Conservation (phyloP, 2,113 vertebrate genomes). For the Labeo rohita region DNA sequence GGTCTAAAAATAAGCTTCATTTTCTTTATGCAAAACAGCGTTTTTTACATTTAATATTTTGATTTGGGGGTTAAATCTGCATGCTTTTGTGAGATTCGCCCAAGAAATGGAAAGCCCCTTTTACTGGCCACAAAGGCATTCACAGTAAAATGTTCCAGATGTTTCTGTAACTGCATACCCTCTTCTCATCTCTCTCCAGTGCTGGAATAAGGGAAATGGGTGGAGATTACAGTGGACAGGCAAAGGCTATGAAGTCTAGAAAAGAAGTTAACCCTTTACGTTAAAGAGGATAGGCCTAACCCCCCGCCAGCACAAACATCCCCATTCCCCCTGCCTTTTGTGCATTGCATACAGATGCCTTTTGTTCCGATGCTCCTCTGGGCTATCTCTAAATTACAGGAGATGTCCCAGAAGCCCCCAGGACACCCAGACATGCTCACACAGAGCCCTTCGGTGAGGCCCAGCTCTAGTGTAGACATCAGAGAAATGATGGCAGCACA, state of each 20-base stretch:
- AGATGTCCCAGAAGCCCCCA: slow-evolving; percentile 25
- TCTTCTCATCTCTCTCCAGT: slow-evolving; percentile 23
- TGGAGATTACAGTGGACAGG: slow-evolving; percentile 1
- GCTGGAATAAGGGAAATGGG: slow-evolving; percentile 16
- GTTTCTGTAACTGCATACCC: slow-evolving; percentile 45
- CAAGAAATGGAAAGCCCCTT: slow-evolving; percentile 36
- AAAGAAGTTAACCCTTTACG: slow-evolving; percentile 2
- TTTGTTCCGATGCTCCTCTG: slow-evolving; percentile 58
- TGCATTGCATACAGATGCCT: slow-evolving; percentile 59
- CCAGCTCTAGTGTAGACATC: slow-evolving; percentile 41
- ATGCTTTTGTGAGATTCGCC: background rate
- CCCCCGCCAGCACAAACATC: background rate
- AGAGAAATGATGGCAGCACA: slow-evolving; percentile 19
- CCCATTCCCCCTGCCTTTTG: slow-evolving; percentile 19
- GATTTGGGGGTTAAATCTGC: background rate
- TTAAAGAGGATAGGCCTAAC: background rate
- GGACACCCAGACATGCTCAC: background rate
- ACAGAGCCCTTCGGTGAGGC: slow-evolving; percentile 18
- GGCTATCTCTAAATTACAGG: slow-evolving; percentile 59
- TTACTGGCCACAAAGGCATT: slow-evolving; percentile 30
- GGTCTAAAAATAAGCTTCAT: background rate
- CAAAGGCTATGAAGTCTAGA: background rate
- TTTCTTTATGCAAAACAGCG: background rate
- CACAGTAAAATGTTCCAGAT: slow-evolving; percentile 67
- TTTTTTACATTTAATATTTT: background rate